Evolutionary conservation across 2,797 vertebrate species (phyloP).

Genomic region (Nyctibius grandis): DNA sequence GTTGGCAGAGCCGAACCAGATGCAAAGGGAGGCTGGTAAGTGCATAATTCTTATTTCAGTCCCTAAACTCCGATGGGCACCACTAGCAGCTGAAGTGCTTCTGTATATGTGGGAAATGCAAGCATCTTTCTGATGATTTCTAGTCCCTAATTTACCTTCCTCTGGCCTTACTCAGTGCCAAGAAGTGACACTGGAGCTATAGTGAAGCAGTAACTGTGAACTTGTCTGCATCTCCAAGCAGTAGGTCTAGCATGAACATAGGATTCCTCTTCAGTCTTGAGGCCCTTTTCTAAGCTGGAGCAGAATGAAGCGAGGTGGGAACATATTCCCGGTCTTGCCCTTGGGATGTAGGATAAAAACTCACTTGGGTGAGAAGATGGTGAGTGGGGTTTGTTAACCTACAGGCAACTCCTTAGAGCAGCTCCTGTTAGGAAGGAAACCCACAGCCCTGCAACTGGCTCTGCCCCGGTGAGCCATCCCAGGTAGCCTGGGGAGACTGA

Average conservation of each 20-base stretch:
- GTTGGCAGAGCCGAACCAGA: neutral
- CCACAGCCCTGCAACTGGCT: neutral
- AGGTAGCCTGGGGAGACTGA: neutral
- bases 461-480: neutral
- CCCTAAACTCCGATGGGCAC: neutral
- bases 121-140: neutral
- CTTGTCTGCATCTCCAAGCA: neutral
- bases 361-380: neutral
- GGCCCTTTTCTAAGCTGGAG: neutral
- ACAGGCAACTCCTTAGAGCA: neutral
- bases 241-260: fast-evolving
- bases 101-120: neutral
- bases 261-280: neutral
- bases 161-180: neutral
- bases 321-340: neutral
- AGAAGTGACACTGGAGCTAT: neutral
- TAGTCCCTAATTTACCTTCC: neutral
- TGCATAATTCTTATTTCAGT: neutral
- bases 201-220: neutral
- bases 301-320: neutral
- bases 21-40: neutral
- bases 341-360: neutral
- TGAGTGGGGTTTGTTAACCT: neutral
- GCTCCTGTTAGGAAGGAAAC: neutral
- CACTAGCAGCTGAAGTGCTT: neutral